phyloP scores from a whole-genome alignment of 2,113 vertebrate genomes.

The Elanoides forficatus region DNA sequence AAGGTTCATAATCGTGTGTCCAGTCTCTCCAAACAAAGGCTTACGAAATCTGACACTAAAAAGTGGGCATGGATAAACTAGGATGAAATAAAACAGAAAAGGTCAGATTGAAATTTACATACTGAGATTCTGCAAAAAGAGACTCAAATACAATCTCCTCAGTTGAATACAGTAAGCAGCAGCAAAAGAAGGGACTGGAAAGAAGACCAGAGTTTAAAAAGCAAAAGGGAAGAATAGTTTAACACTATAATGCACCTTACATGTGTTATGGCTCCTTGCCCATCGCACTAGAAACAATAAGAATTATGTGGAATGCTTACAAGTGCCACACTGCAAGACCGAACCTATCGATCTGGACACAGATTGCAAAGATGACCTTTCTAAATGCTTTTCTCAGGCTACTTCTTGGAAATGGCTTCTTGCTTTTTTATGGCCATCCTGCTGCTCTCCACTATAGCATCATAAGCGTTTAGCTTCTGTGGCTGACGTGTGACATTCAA shows the following conservation, averaged over 20 bases:
- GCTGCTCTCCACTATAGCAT: not conserved
- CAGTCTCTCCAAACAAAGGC: constrained; percentile 96
- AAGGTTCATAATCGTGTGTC: constrained; percentile 99
- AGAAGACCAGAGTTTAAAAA: not conserved
- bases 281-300: not conserved
- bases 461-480: not conserved
- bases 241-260: not conserved
- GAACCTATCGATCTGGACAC: not conserved
- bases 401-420: not conserved
- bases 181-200: not conserved
- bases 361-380: not conserved
- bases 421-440: not conserved
- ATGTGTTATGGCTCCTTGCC: not conserved
- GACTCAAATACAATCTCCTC: not conserved
- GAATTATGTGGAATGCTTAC: not conserved
- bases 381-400: not conserved
- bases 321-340: not conserved
- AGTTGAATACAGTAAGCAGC: not conserved
- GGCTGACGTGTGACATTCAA: not conserved
- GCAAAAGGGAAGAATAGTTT: not conserved
- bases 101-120: not conserved
- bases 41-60: constrained; percentile 98
- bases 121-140: not conserved
- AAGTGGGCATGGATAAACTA: constrained; percentile 96
- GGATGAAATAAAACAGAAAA: constrained; percentile 58